Conservation (phyloP, 1,140 invertebrate species). For the Trichoplusia ni region DNA sequence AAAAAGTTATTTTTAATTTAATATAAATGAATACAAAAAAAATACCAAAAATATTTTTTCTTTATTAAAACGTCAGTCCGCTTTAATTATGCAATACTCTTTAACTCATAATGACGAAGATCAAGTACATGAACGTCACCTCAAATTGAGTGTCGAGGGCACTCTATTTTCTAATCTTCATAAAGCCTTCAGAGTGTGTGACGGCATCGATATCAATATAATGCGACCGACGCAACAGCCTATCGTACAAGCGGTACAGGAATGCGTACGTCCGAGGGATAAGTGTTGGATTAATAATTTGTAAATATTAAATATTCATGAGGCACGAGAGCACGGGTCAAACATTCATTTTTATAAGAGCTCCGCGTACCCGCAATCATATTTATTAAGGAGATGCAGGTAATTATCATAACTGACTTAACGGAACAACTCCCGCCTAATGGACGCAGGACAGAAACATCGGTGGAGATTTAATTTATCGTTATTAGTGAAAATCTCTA, state of each 20-base stretch:
- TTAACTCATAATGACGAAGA: conserved; percentile 14
- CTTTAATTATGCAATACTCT: not conserved
- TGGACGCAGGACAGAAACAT: conserved; percentile 46
- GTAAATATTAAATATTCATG: conserved; percentile 80
- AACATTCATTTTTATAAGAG: conserved; percentile 66
- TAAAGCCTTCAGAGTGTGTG: conserved; percentile 65
- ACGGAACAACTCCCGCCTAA: conserved; percentile 59
- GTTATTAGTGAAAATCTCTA: conserved; percentile 48
- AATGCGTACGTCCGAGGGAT: conserved; percentile 57
- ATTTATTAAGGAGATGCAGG: conserved; percentile 70
- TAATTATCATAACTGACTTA: conserved; percentile 76
- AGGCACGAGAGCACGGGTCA: conserved; percentile 64
- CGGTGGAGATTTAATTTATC: conserved; percentile 44
- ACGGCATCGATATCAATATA: conserved; percentile 57
- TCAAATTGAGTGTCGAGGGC: conserved; percentile 40
- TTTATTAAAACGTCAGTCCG: conserved; percentile 1
- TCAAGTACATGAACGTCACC: conserved; percentile 25
- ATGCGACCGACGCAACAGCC: conserved; percentile 29
- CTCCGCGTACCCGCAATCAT: conserved; percentile 58
- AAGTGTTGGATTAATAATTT: conserved; percentile 78
- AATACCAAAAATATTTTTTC: not conserved
- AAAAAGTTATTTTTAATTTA: too few species aligned
- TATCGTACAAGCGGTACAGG: conserved; percentile 54
- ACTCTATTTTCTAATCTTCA: conserved; percentile 72
- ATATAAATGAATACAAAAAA: too few species aligned